Base-by-base conservation (phyloP, 2,797 vertebrate species). In the Pteropus rufus region DNA sequence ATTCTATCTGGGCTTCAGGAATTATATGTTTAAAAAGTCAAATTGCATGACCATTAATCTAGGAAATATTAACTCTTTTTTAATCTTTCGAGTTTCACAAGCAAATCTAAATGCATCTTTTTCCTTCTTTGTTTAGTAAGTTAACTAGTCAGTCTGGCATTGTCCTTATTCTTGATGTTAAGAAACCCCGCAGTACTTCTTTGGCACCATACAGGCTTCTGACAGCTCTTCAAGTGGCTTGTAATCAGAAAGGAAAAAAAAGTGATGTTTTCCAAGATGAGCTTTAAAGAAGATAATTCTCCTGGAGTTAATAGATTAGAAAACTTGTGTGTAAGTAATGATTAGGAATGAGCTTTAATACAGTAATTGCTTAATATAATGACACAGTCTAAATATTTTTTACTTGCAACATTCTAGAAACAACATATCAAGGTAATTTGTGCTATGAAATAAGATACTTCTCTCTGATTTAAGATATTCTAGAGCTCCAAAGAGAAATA, bases 321-420 rank as follows among this genome's bases (percentile, higher is more conserved):
- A 69, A 65, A 77, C 5, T 31, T 65, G 36, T 39, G 39, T 39
- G 29, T 54, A 90, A 94, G 62, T 69, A 75, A 94, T 84, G 90
- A 62, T 80, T 87, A 83, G 44, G 86, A 96, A 96, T 97, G 95
- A 62, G 62, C 83, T 67, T 92, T 82, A 86, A 56, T 69, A 76
- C 34, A 83, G 39, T 39, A 29, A 76, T 79, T 94, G 85, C 76
- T 89, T 46, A 82, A 41, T 26, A 18, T 2, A 31, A 83, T 44
- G 76, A 64, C 76, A 72, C 60, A 90, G 62, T 46, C n/a, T 73
- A 93, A 89, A 73, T 82, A 70, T 26, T 31, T 79, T 81, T 86
- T 77, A 41, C 87, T 91, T 93, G 83, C 80, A 89, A 6, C 24
- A 93, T 69, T 80, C 94, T 96, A 83, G 75, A 94, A 94, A 89